phyloP scores from a whole-genome alignment of 2,888 invertebrate species.

The Drepana falcataria region DNA sequence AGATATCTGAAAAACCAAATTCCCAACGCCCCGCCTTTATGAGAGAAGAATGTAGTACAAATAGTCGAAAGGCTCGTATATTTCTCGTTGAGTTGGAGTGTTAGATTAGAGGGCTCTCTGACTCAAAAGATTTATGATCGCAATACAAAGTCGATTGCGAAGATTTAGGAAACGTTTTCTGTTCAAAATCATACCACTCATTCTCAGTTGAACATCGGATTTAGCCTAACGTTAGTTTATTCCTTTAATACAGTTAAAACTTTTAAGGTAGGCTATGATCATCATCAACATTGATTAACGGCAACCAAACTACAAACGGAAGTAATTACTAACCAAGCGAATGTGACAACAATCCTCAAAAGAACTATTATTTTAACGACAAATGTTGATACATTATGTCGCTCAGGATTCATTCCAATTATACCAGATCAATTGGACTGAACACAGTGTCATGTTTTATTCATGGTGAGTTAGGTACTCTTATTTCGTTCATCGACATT shows the following conservation, averaged over 20 bases:
- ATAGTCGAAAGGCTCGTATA: slow-evolving; percentile 46
- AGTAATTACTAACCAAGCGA: not conserved
- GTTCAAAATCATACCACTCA: slow-evolving; percentile 17
- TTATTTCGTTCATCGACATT: slow-evolving; percentile 10
- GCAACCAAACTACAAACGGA: not conserved
- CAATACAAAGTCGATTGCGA: slow-evolving; percentile 54
- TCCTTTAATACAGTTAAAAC: not conserved
- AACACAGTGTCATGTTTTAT: slow-evolving; percentile 27
- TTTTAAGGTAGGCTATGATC: no score
- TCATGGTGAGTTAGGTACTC: slow-evolving; percentile 20
- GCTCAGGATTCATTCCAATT: slow-evolving; percentile 27
- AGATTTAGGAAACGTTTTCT: slow-evolving; percentile 34
- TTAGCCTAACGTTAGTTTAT: not conserved
- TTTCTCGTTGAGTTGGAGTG: slow-evolving; percentile 51
- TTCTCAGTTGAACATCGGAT: slow-evolving; percentile 8
- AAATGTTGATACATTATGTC: not conserved
- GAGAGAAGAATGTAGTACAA: slow-evolving; percentile 39
- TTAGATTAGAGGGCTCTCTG: slow-evolving; percentile 55
- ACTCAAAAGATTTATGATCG: slow-evolving; percentile 59
- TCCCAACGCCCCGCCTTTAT: slow-evolving; percentile 22
- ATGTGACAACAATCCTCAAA: not conserved
- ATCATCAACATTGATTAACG: no score
- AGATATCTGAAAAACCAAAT: slow-evolving; percentile 17
- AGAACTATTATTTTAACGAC: not conserved
- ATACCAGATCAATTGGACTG: slow-evolving; percentile 26